phyloP scores from a whole-genome alignment of 2,888 invertebrate species.

The Tromatobia lineatoria region DNA sequence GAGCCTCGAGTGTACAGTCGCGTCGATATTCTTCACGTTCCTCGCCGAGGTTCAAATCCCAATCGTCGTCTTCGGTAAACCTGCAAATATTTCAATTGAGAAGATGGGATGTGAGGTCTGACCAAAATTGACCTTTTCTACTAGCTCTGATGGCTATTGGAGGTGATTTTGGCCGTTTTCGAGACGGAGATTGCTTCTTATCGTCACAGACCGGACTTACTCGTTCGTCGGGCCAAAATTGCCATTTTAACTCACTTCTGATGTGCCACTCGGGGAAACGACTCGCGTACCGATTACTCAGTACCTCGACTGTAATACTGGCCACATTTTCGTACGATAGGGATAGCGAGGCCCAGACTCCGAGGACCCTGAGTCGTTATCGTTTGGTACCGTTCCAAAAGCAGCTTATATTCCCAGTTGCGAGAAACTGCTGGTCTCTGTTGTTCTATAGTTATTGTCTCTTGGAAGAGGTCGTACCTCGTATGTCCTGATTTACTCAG shows the following conservation, averaged over 20 bases:
- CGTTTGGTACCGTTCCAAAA: slow-evolving; percentile 67
- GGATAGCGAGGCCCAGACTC: slow-evolving; percentile 42
- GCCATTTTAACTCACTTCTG: slow-evolving; percentile 50
- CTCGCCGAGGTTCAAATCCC: background rate
- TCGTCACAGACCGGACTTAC: slow-evolving; percentile 25
- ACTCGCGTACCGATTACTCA: slow-evolving; percentile 59
- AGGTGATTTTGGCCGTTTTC: slow-evolving; percentile 37
- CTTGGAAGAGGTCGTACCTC: slow-evolving; percentile 3
- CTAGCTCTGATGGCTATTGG: background rate
- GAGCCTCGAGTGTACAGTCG: slow-evolving; percentile 6
- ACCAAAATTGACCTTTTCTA: slow-evolving; percentile 29
- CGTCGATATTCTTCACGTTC: slow-evolving; percentile 10
- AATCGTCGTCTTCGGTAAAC: background rate
- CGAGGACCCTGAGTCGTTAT: slow-evolving; percentile 60
- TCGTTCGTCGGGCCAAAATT: slow-evolving; percentile 34
- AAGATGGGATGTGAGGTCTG: background rate
- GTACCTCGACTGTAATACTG: slow-evolving; percentile 15
- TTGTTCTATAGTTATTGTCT: background rate
- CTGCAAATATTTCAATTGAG: background rate
- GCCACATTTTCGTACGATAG: slow-evolving; percentile 18
- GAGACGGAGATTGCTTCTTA: slow-evolving; percentile 34
- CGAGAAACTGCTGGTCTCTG: slow-evolving; percentile 37
- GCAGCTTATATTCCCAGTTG: slow-evolving; percentile 54
- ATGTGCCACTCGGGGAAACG: slow-evolving; percentile 52
- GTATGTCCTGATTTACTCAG: slow-evolving; percentile 7